A percentile compares a stretch with the other conserved stretches of the same genome.
phyloP scores from a whole-genome alignment of 2,888 invertebrate genomes.

The Minunthozetes semirufus region DNA sequence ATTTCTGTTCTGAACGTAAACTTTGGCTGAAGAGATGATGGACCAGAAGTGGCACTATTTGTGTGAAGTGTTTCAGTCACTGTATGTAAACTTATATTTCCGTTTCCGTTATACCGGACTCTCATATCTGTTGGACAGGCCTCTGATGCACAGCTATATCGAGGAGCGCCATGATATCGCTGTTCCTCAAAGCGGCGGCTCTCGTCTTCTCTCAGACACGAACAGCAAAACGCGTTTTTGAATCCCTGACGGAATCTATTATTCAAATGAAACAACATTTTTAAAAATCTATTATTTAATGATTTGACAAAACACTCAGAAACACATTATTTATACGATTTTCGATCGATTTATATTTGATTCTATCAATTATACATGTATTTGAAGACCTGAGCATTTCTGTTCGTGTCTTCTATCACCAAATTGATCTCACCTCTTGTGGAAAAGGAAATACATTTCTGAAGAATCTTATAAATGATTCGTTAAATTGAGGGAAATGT shows the following conservation, averaged over 20 bases:
- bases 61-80: constrained; percentile 40
- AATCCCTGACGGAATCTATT: constrained; percentile 43
- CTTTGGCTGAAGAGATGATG: constrained; percentile 38
- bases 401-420: too few species aligned
- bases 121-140: constrained; percentile 39
- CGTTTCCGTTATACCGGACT: constrained; percentile 41
- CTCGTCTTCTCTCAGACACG: constrained; percentile 37
- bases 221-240: constrained; percentile 41
- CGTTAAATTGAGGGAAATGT: too few species aligned
- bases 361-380: too few species aligned
- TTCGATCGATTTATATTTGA: too few species aligned
- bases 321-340: too few species aligned
- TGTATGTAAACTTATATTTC: constrained; percentile 40
- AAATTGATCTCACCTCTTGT: too few species aligned
- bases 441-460: too few species aligned
- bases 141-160: constrained; percentile 42
- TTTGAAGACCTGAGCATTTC: too few species aligned
- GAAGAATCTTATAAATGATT: too few species aligned
- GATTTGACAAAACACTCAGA: too few species aligned
- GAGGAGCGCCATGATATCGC: constrained; percentile 39
- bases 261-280: too few species aligned
- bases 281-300: too few species aligned
- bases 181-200: constrained; percentile 38
- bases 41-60: constrained; percentile 40
- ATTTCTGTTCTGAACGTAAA: constrained; percentile 50